Evolutionary conservation across 2,888 invertebrate genomes (phyloP).

Genomic region (Carabus problematicus): DNA sequence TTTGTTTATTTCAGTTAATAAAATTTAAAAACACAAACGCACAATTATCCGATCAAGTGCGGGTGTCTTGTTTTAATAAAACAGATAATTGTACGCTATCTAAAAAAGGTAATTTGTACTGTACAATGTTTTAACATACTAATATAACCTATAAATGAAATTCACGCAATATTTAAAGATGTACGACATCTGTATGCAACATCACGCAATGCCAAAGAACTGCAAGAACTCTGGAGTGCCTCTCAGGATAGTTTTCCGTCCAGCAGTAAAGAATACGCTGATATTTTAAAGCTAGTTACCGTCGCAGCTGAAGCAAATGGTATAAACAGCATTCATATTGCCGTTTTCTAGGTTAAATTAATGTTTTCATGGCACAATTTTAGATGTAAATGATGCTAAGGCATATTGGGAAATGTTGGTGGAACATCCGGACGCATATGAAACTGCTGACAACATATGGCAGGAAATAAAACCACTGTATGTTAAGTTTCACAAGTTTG

Average conservation of each 20-base stretch:
- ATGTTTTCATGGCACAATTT: constrained; percentile 33
- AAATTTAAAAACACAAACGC: constrained; percentile 45
- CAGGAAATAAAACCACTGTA: constrained; percentile 64
- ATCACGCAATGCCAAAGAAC: constrained; percentile 47
- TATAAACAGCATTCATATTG: constrained; percentile 41
- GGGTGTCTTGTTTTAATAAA: constrained; percentile 32
- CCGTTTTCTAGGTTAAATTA: not conserved
- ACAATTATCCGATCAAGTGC: constrained; percentile 32
- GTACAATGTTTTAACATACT: not conserved
- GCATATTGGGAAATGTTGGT: constrained; percentile 65
- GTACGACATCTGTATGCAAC: constrained; percentile 47
- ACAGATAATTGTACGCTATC: constrained; percentile 35
- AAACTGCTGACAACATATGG: constrained; percentile 65
- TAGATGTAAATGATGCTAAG: constrained; percentile 59
- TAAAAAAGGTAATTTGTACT: constrained; percentile 19
- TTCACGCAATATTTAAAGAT: constrained; percentile 43
- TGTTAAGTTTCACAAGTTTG: constrained; percentile 63
- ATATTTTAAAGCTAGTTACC: constrained; percentile 49
- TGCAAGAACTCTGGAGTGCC: constrained; percentile 50
- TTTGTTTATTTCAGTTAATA: constrained; percentile 44
- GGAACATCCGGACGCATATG: constrained; percentile 63
- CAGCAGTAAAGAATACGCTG: constrained; percentile 45
- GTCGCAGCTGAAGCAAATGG: constrained; percentile 51
- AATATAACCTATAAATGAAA: no score
- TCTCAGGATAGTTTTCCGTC: constrained; percentile 48